Evolutionary conservation across 2,113 vertebrate genomes (phyloP).

Genomic region (Phylloscopus trochilus): DNA sequence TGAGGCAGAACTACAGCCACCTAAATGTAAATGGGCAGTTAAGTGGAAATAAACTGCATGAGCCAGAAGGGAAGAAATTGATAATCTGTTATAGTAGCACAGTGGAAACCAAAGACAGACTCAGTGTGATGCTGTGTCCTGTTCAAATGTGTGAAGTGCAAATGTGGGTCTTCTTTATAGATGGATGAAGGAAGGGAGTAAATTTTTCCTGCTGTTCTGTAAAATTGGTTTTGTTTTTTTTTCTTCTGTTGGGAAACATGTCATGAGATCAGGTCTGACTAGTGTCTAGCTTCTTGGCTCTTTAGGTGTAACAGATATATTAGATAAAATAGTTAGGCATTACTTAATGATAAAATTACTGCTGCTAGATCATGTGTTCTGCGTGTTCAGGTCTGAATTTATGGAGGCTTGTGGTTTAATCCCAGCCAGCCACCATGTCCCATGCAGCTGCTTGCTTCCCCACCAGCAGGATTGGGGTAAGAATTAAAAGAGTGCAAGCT

Average conservation of each 20-base stretch:
- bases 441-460: accelerated
- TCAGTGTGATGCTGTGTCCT: neutral
- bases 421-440: neutral
- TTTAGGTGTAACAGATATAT: neutral
- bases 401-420: neutral
- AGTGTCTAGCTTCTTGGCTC: neutral
- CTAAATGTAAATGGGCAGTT: neutral
- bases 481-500: neutral
- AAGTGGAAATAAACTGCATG: neutral
- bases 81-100: neutral
- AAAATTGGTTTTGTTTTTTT: neutral
- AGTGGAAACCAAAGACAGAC: neutral
- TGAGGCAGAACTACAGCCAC: neutral
- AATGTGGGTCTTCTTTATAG: neutral
- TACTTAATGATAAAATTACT: neutral
- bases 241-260: neutral
- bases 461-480: neutral
- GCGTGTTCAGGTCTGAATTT: neutral
- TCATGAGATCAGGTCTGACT: neutral
- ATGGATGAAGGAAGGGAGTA: neutral
- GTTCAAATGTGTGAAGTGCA: neutral
- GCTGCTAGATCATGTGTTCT: neutral
- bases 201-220: neutral
- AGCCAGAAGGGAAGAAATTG: neutral
- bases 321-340: neutral